Percentiles rank a stretch among this genome's conserved stretches.
Conservation (phyloP, 2,797 vertebrate species). For the Botia almorhae region DNA sequence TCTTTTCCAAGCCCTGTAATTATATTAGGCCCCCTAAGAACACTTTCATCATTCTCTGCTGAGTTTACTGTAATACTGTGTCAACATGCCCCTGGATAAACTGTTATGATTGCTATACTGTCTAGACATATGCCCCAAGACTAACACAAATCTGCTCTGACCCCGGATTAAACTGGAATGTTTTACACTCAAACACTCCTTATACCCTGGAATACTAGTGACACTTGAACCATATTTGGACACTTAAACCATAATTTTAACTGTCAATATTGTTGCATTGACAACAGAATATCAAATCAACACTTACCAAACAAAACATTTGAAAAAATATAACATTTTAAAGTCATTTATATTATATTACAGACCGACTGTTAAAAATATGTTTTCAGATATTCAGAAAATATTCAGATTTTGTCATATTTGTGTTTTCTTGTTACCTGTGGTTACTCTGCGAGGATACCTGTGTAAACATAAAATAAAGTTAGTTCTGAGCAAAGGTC, state of each 20-base stretch:
- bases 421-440: too few species aligned
- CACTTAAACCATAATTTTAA: background rate
- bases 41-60: constrained; percentile 58
- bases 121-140: constrained; percentile 36
- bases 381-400: too few species aligned
- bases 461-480: too few species aligned
- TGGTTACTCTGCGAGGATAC: too few species aligned
- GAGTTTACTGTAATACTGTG: constrained; percentile 64
- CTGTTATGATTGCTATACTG: constrained; percentile 53
- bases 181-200: background rate
- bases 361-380: too few species aligned
- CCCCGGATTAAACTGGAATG: background rate
- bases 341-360: too few species aligned
- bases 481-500: too few species aligned
- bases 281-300: background rate
- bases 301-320: too few species aligned
- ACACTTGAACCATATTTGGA: background rate
- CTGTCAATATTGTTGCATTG: too few species aligned
- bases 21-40: constrained; percentile 54
- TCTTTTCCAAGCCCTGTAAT: constrained; percentile 48
- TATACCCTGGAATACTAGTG: background rate
- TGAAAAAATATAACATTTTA: too few species aligned
- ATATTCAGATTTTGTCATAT: too few species aligned
- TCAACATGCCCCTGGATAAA: constrained; percentile 60
- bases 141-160: constrained; percentile 32